Percentiles rank a stretch among this genome's conserved stretches.
Evolutionary conservation across 2,888 invertebrate genomes (phyloP).

Genomic region (Troides helena): DNA sequence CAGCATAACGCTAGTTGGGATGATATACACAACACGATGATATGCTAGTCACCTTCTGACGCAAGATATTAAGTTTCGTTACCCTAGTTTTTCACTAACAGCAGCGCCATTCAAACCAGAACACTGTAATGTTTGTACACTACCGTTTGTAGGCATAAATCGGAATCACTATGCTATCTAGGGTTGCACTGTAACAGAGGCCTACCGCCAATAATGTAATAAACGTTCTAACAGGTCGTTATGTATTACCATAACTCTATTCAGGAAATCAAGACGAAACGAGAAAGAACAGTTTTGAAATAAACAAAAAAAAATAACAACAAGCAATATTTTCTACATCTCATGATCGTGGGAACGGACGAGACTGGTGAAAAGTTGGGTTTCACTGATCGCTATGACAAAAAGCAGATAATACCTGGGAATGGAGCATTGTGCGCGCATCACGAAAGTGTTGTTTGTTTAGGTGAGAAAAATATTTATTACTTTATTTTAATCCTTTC

Average conservation of each 20-base stretch:
- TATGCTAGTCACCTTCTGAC: no score
- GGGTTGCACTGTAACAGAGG: no score
- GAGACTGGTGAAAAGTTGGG: slow-evolving; percentile 52
- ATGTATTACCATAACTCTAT: not conserved
- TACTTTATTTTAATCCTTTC: slow-evolving; percentile 26
- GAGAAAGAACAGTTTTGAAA: slow-evolving; percentile 14
- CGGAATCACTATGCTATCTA: no score
- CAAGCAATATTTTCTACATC: slow-evolving; percentile 58
- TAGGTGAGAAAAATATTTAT: slow-evolving; percentile 29
- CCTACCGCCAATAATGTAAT: not conserved
- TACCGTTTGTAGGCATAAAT: no score
- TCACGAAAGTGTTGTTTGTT: slow-evolving; percentile 51
- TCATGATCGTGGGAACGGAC: slow-evolving; percentile 53
- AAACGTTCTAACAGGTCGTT: not conserved
- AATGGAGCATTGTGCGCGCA: slow-evolving; percentile 46
- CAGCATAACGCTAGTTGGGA: no score
- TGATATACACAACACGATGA: no score
- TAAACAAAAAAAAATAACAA: slow-evolving; percentile 37
- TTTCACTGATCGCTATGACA: slow-evolving; percentile 61
- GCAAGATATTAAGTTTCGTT: no score
- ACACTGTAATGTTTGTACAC: no score
- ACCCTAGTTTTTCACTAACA: no score
- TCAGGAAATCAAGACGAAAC: not conserved
- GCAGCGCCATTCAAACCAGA: no score
- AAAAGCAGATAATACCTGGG: slow-evolving; percentile 59